Base-by-base conservation (phyloP, 2,113 vertebrate genomes). In the Nematolebias whitei region DNA sequence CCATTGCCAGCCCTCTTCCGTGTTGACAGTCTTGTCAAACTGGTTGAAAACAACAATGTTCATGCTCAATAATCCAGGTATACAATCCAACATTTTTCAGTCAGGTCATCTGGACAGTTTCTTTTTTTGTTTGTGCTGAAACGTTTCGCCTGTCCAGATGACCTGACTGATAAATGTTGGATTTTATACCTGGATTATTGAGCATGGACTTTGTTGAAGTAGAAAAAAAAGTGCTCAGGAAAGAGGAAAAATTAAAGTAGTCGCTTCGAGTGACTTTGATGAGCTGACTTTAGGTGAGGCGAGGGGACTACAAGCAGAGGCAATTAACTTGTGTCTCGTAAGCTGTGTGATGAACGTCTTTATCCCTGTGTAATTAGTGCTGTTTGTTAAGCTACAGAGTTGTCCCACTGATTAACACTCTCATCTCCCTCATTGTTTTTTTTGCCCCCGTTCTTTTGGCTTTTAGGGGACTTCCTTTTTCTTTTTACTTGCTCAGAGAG, bases 321-420 rank as follows among this genome's bases (percentile, higher is more conserved):
- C 88, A 92, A 93, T 92, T 92, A 92, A 88, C 88, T 86, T 68
- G 83, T 80, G 88, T 85, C 90, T 88, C 78, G 39, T 91, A 92
- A 92, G 89, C 89, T 64, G 71, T 74, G 76, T 86, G 89, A 92
- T 91, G 90, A 92, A 89, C 74, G 89, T 81, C 88, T 90, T 91
- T 87, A 92, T 92, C 83, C 87, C 67, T 26, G 69, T 92, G 85
- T 92, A 92, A 93, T 93, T 93, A 92, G 89, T 65, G 59, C 76
- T 85, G 90, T 92, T 90, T 92, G 88, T 91, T 85, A 92, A 90
- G 87, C 82, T 85, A 68, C 76, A 49, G 74, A 84, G 84, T 84
- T 83, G 82, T 80, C 35, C 44, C 55, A 35, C 76, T 88, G 88
- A 92, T 91, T 89, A 88, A 80, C 79, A 64, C 62, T 54, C 73